Base-by-base conservation (phyloP, 1,140 invertebrate genomes). In the Macrocentrus cingulum region DNA sequence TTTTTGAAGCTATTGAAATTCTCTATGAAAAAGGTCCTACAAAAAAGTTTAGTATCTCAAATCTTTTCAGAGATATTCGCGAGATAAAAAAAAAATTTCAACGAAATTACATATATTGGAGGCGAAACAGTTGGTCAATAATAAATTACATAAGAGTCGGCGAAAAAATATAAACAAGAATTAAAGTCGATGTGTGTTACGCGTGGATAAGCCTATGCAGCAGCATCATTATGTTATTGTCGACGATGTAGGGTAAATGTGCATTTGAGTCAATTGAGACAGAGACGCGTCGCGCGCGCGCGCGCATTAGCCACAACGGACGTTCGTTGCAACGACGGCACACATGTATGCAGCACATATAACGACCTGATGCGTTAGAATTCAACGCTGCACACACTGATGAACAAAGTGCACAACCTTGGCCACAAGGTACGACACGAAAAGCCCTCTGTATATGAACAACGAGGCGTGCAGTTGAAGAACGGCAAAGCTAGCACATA, bases 161-260 rank as follows among this genome's bases (percentile, higher is more conserved):
- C 8, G 11, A 19, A 44, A n/a, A 16, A 44, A 44, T 44, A 44
- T 19, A n/a, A 16, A 44, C 18, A n/a, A 44, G 9, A n/a, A 8
- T 18, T 18, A 19, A 44, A 19, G 11, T 9, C 49, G 20, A 37
- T 4, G 8, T 9, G 2, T 13, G 22, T 19, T 32, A 2, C 20
- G 18, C 18, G 42, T 34, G 48, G 60, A 59, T 44, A 55, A 56
- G 61, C 29, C 49, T 44, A 39, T 45, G 57, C 48, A 39, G 36
- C 37, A 22, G 22, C 49, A 61, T 61, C 66, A 77, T 79, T 77
- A 77, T 72, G 68, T 72, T 71, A 77, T 77, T 72, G 69, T 61
- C 63, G 66, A 65, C 65, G 68, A 77, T 75, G 68, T 77, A 74
- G 73, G 72, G 69, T 79, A 77, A 79, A 71, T 72, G 72, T 75